Conservation (phyloP, 53 echinoderm and acorn worm genomes). For the Apostichopus leukothele region DNA sequence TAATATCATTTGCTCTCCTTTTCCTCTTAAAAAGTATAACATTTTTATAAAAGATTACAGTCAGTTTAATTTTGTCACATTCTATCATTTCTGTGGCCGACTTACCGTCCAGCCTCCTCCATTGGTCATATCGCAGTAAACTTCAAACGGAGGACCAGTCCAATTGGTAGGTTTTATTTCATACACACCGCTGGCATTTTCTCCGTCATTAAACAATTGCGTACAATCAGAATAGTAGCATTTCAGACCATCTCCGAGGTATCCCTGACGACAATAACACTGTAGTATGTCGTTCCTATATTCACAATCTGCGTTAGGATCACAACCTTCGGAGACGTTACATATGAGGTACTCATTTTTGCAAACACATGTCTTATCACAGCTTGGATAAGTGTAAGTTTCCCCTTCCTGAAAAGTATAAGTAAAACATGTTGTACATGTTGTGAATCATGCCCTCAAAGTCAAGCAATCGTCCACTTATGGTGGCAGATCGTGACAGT, state of each 20-base stretch:
- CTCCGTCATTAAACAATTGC: not conserved
- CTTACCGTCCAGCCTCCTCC: not conserved
- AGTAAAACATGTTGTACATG: not conserved
- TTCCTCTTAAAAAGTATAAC: not conserved
- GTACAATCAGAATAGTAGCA: not conserved
- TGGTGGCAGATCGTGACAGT: not conserved
- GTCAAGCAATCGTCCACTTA: not conserved
- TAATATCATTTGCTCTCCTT: not conserved
- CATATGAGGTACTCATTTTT: not conserved
- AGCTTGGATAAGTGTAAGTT: not conserved
- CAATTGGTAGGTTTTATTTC: not conserved
- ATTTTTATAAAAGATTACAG: not conserved
- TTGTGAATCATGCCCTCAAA: not conserved
- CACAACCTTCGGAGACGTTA: not conserved
- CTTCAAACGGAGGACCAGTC: slow-evolving; percentile 11
- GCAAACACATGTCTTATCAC: not conserved
- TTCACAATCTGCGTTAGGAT: not conserved
- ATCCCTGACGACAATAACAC: not conserved
- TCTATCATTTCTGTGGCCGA: not conserved
- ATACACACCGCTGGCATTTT: not conserved
- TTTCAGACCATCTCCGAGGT: not conserved
- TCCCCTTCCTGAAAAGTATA: not conserved
- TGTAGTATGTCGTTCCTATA: not conserved
- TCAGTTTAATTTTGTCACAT: not conserved
- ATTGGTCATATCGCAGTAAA: not conserved